These are phyloP conservation scores for Progne subis DNA, from an alignment of 2,113 vertebrate genomes.

Conservation along the genomic window DNA sequence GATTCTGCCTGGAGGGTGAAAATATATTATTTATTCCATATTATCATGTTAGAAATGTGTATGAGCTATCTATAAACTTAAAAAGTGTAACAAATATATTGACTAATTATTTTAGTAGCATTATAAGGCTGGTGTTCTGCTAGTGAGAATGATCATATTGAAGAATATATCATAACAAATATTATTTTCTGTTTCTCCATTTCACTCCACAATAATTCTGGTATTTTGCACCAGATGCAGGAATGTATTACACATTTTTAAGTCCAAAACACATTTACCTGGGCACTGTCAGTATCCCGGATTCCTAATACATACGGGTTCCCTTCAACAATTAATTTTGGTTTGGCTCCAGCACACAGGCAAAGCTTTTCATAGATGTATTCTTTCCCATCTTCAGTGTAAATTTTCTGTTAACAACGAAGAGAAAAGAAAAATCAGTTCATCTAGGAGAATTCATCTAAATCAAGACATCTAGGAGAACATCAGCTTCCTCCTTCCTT, in stretches of 20 bases:
- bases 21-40: not conserved
- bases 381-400: slow-evolving; percentile 81
- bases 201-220: not conserved
- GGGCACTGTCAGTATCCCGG: slow-evolving; percentile 93
- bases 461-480: not conserved
- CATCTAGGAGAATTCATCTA: not conserved
- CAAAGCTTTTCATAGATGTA: slow-evolving; percentile 88
- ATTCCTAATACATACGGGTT: slow-evolving; percentile 90
- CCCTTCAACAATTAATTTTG: slow-evolving; percentile 84
- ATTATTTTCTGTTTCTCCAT: not conserved
- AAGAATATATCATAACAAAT: not conserved
- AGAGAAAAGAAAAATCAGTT: not conserved
- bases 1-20: not conserved
- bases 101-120: not conserved
- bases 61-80: not conserved
- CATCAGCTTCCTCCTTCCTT: not conserved
- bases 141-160: not conserved
- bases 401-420: slow-evolving; percentile 75
- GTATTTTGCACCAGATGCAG: not conserved
- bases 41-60: not conserved
- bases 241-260: not conserved
- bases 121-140: not conserved
- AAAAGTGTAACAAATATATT: not conserved
- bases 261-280: slow-evolving; percentile 74
- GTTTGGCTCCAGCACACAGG: slow-evolving; percentile 89